These are phyloP conservation scores for Phaethon lepturus DNA, from an alignment of 2,113 vertebrate species.

Conservation along the genomic window DNA sequence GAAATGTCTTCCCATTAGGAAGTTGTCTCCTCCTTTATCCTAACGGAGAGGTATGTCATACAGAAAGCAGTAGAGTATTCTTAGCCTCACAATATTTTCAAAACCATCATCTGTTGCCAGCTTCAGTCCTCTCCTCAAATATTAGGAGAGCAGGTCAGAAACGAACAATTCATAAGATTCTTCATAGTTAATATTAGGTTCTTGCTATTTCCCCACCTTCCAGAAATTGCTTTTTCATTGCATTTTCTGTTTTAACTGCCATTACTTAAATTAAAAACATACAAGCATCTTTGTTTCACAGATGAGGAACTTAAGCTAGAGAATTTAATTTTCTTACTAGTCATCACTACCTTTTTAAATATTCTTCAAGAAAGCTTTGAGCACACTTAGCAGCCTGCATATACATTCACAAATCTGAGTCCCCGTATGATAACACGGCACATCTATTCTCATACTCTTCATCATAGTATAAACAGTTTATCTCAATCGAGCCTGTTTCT, in stretches of 20 bases:
- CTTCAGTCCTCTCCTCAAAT: not conserved
- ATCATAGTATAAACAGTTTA: not conserved
- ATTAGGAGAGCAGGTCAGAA: not conserved
- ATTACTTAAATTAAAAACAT: not conserved
- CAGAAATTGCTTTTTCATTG: not conserved
- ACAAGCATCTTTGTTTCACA: not conserved
- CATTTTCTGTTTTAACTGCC: not conserved
- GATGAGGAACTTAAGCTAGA: not conserved
- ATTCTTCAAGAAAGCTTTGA: not conserved
- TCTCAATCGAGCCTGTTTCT: not conserved
- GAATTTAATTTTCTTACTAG: not conserved
- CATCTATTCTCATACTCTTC: not conserved
- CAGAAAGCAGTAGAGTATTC: not conserved
- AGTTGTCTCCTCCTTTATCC: not conserved
- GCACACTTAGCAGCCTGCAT: not conserved
- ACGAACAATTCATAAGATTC: not conserved
- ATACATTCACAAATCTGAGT: not conserved
- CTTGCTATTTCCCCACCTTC: not conserved
- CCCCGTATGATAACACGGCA: not conserved
- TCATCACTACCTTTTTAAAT: not conserved
- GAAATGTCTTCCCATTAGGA: not conserved
- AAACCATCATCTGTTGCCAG: not conserved
- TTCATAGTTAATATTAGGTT: not conserved
- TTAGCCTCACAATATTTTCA: not conserved
- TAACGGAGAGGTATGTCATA: fast-evolving